Base-by-base conservation (phyloP, 2,888 invertebrate species). In the Hydroisotoma schaefferi region DNA sequence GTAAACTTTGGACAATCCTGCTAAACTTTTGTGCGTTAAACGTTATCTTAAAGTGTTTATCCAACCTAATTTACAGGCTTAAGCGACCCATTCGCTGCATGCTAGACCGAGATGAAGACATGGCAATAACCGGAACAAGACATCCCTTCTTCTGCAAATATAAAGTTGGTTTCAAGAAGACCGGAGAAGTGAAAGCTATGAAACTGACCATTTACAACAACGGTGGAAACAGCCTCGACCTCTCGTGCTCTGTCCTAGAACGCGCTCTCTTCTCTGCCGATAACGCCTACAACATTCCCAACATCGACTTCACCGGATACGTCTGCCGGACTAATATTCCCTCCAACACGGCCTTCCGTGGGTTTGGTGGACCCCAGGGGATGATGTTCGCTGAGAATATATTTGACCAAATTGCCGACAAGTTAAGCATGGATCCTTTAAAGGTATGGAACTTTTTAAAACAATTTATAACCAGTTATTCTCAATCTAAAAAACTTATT, bases 41-140 rank as follows among this genome's bases (percentile, higher is more conserved):
- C 22, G 3, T 22, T 27, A 54, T 25, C 29, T 29, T 12, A 4
- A n/a, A 44, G 23, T 28, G n/a, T 23, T 22, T 56, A 20, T 10
- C 27, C 28, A 25, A 20, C 52, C 18, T n/a, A 23, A 8, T 20
- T 54, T 60, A 25, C 63, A 89, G 87, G 74, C 78, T 89, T 4
- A 81, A 84, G 44, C 82, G 84, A 67, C 92, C 95, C 1, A 85
- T 94, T 1, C 83, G 94, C 25, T 87, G 89, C 68, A 90, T 92
- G 86, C 77, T 97, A 52, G 95, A 97, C 76, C 82, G 97, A 65
- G 92, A 94, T 73, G 94, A 97, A 79, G 97, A 97, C 76, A 97
- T 97, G 90, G 79, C 87, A 69, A 85, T 87, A 74, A 87, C 88
- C 0, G 97, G 95, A 5, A 87, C 87, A 1, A 81, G 97, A 63